Evolutionary conservation across 1,140 invertebrate species (phyloP), one percentile per base, ranked within the genome.

Genomic region (Papilio polytes): DNA sequence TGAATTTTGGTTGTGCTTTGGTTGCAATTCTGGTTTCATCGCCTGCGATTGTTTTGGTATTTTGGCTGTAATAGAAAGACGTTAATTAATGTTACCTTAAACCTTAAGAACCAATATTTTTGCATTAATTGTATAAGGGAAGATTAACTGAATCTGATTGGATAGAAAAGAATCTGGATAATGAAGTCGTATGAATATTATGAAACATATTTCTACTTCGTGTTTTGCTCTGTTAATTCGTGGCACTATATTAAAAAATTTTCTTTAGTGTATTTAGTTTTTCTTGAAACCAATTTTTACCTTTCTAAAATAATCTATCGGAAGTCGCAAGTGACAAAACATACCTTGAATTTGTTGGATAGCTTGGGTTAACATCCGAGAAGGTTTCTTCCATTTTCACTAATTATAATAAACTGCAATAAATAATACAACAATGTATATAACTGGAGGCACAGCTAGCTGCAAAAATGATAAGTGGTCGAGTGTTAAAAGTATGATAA

Each of bases 1-100:
- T 80, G 20, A 83, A 85, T 78, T 70, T 80, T 10, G 72, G 51
- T 10, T 82, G 66, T 8, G 79, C 12, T 46, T 59, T 56, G 53
- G 44, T 51, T 8, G 46, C n/a, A 46, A 46, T 26, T 46, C n/a
- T 66, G 8, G 31, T 41, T 44, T 78, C 59, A 15, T 44, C 20
- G 12, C 3, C 8, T 56, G 26, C 51, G 6, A 7, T 31, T n/a
- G 18, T 78, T 18, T 13, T 36, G 74, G 51, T 3, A 36, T 36
- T 76, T 31, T 51, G n/a, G 26, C 46, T 76, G 74, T 0, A 76
- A 76, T 53, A 46, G 26, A 15, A 70, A n/a, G 31, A 70, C 3
- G 10, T 26, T 9, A 10, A 63, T 22, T 22, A 0, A 26, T 12
- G 10, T 63, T 26, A 22, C 13, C 2, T 22, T 63, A 26, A 56